These are phyloP conservation scores for Eupithecia subfuscata DNA, from an alignment of 2,888 invertebrate species.

Conservation along the genomic window DNA sequence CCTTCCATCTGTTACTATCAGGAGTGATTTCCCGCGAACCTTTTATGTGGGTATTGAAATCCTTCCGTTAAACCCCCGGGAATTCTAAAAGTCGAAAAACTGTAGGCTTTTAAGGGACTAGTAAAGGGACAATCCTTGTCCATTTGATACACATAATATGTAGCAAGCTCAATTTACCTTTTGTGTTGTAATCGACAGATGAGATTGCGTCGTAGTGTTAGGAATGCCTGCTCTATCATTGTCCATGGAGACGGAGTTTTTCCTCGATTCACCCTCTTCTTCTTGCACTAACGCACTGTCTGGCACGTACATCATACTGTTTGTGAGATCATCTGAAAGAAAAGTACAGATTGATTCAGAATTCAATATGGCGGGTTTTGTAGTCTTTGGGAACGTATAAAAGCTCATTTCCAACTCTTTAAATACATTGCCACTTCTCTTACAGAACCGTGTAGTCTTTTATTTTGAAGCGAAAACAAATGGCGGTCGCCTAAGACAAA, in stretches of 20 bases:
- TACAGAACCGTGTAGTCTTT: background rate
- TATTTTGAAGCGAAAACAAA: background rate
- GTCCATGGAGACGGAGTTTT: conserved; percentile 78
- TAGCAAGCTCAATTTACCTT: conserved; percentile 84
- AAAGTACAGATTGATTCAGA: background rate
- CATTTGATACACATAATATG: background rate
- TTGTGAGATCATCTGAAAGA: conserved; percentile 84
- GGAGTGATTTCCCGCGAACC: background rate
- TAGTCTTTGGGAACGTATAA: background rate
- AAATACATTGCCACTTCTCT: background rate
- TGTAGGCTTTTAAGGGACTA: background rate
- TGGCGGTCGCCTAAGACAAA: background rate
- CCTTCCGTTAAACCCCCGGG: background rate
- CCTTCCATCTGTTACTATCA: background rate
- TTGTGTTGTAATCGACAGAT: conserved; percentile 93
- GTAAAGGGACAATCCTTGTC: background rate
- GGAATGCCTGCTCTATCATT: conserved; percentile 70
- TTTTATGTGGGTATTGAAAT: background rate
- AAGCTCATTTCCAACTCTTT: background rate
- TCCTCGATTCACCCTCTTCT: conserved; percentile 87
- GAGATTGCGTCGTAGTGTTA: conserved; percentile 78
- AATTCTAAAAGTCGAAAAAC: background rate
- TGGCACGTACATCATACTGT: conserved; percentile 95
- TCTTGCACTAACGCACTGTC: conserved; percentile 94
- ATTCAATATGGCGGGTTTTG: background rate